Conservation (phyloP, 2,888 invertebrate species). For the Eristalis intricaria region DNA sequence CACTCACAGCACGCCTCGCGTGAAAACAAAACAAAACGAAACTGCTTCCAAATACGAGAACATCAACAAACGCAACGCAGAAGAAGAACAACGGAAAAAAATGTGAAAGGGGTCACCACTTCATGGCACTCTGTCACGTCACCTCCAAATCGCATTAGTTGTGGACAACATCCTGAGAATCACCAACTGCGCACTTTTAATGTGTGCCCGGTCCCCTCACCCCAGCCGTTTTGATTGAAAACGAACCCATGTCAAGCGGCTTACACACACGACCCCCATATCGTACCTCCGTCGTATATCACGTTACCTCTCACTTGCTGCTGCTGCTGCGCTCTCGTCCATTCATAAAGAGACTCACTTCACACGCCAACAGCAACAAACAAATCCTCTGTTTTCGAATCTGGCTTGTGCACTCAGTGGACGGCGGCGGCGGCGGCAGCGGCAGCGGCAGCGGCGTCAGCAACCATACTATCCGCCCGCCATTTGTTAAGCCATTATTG, state of each 20-base stretch:
- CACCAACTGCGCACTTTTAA: constrained; percentile 49
- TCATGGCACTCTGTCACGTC: constrained; percentile 4
- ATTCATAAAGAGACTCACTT: constrained; percentile 35
- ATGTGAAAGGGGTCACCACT: constrained; percentile 22
- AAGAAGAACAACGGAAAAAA: neutral
- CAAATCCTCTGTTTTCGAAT: constrained; percentile 2
- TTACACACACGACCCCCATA: constrained; percentile 45
- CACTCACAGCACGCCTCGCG: neutral
- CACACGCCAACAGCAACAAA: neutral
- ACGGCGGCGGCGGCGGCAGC: constrained; percentile 30
- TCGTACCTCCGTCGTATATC: constrained; percentile 9
- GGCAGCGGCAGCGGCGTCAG: constrained; percentile 25
- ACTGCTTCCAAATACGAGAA: too few species aligned
- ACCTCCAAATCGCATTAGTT: constrained; percentile 26
- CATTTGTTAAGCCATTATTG: constrained; percentile 48
- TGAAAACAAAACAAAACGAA: neutral
- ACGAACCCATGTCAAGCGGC: constrained; percentile 42
- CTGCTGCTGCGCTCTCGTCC: constrained; percentile 6
- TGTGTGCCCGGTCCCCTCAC: neutral
- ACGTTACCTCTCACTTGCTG: constrained; percentile 21
- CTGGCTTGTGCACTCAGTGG: constrained; percentile 28
- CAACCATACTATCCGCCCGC: constrained; percentile 43
- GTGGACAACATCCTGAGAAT: constrained; percentile 39
- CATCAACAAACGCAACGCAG: neutral
- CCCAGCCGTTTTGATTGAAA: constrained; percentile 28